Base-by-base conservation (phyloP, 2,888 invertebrate species). In the Baronia brevicornis region DNA sequence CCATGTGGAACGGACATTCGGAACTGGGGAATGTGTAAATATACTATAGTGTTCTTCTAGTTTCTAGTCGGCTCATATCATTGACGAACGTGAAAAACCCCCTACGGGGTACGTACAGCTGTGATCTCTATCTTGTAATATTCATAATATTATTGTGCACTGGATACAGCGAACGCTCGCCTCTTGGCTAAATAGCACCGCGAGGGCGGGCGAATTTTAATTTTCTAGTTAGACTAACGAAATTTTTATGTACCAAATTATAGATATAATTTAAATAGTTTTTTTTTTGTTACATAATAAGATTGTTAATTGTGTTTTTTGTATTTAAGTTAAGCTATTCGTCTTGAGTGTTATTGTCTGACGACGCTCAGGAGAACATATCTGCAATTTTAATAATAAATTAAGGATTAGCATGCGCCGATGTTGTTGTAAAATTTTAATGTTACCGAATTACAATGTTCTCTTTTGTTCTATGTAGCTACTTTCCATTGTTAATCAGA, bases 211-310 rank as follows among this genome's bases (percentile, higher is more conserved):
- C n/a, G n/a, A n/a, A n/a, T 54, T 54, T 61, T 63, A 55, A 55
- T 67, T 75, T 74, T 75, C 65, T 82, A 80, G 78, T 77, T 78
- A 79, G 72, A 66, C 59, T 78, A 75, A 75, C 71, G 63, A 77
- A 80, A 79, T 77, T 75, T 62, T 75, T 73, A 77, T 80, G 79
- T 79, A 84, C 82, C 82, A 84, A 84, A 84, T 72, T 68, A 62
- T 80, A 80, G 80, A 67, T 69, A 66, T 79, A 80, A 78, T 69
- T 69, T 62, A 63, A 72, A 65, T 71, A 67, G 57, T 59, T 59
- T 54, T 44, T 68, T 60, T 61, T 60, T 80, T 78, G 82, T 82
- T 82, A 68, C 72, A 63, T 64, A 62, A 65, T 70, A 66, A 60
- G 67, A 67, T 78, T 82, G 79, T 82, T 82, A 69, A 69, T 69